Conservation (phyloP, 2,797 vertebrate genomes). For the Sebastiscus albofasciatus region DNA sequence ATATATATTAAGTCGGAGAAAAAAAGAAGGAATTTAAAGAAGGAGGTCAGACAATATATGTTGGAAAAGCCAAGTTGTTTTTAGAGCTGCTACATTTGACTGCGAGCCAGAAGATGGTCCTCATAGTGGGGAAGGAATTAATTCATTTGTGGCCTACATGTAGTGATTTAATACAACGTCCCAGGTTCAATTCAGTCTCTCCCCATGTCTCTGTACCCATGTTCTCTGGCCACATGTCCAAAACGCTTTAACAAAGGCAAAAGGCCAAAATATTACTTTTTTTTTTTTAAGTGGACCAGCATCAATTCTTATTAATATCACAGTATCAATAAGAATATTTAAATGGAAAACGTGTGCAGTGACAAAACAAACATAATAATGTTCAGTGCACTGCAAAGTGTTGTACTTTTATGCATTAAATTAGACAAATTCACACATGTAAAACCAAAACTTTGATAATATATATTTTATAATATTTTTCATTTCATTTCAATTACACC, state of each 20-base stretch:
- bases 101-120: neutral
- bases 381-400: neutral
- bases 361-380: neutral
- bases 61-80: neutral
- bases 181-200: neutral
- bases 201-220: neutral
- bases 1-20: neutral
- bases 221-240: neutral
- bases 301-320: neutral
- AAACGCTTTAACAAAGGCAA: neutral
- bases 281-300: neutral
- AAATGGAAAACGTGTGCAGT: neutral
- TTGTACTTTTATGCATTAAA: neutral
- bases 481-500: neutral
- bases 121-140: neutral
- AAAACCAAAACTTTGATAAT: neutral
- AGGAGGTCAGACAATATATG: neutral
- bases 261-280: neutral
- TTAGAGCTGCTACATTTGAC: neutral
- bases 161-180: neutral
- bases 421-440: neutral
- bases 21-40: neutral
- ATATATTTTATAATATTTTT: neutral
- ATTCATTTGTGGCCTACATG: neutral
- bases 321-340: neutral